Evolutionary conservation across 53 echinoderm and acorn worm species (phyloP).

Genomic region (Apostichopus leukothele): DNA sequence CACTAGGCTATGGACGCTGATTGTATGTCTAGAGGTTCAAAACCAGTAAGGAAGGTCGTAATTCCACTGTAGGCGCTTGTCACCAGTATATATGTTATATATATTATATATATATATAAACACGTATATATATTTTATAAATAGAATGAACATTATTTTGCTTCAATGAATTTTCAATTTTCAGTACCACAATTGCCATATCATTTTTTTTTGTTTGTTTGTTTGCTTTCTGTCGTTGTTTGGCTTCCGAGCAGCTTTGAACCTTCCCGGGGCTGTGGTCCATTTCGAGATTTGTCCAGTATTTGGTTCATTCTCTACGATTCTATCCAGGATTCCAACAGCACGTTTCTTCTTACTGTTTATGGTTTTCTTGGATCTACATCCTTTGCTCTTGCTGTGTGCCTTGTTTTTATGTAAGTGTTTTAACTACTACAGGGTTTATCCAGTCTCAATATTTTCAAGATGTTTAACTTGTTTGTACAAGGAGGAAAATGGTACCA

Average conservation of each 20-base stretch:
- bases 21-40: no score
- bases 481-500: no score
- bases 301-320: conserved; percentile 20
- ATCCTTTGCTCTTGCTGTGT: not conserved
- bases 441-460: not conserved
- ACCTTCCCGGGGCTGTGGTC: conserved; percentile 53
- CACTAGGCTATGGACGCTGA: no score
- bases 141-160: not conserved
- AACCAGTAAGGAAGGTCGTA: no score
- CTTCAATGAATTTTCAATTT: not conserved
- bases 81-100: not conserved
- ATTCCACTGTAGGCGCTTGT: no score
- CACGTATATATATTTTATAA: not conserved
- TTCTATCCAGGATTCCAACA: not conserved
- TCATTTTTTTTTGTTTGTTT: not conserved
- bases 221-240: no score
- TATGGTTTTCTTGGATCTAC: conserved; percentile 17
- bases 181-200: not conserved
- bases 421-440: no score
- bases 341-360: not conserved
- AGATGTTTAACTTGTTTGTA: not conserved
- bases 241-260: conserved; percentile 4
- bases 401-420: conserved; percentile 8
- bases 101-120: no score
- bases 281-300: conserved; percentile 20